Conservation (phyloP, 1,140 invertebrate species). For the Magallana angulata region DNA sequence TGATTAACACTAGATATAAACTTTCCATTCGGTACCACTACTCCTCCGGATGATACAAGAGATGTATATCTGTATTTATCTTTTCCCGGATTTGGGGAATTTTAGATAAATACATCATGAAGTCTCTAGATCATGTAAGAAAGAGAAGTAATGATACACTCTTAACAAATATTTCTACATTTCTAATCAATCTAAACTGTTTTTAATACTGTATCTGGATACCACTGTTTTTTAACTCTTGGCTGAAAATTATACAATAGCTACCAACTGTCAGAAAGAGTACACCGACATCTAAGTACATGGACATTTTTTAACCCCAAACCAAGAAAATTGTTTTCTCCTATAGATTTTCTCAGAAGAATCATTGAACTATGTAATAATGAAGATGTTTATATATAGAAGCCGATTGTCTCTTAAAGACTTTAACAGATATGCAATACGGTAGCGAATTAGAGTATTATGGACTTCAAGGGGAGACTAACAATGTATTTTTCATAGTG, state of each 20-base stretch:
- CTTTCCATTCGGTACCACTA: background rate
- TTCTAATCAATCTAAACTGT: background rate
- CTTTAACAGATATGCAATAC: background rate
- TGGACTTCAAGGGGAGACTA: background rate
- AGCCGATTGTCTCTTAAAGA: too few relatives aligned
- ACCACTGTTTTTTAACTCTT: background rate
- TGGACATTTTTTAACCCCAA: background rate
- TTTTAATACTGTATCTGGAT: background rate
- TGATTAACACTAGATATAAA: background rate
- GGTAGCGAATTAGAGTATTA: background rate
- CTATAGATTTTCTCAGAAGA: background rate
- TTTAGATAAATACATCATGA: conserved; percentile 42
- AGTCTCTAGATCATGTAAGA: background rate
- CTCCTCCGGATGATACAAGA: conserved; percentile 8
- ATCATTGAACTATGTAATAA: background rate
- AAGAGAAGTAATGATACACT: conserved; percentile 6
- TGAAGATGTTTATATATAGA: too few relatives aligned
- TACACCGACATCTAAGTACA: background rate
- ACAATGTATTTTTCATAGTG: background rate
- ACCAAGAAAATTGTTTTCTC: background rate
- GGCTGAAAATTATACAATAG: background rate
- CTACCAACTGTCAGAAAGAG: background rate
- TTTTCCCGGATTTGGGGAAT: conserved; percentile 27
- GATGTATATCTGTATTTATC: conserved; percentile 22
- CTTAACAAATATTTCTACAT: background rate